Conservation (phyloP, 1,140 invertebrate species). For the Hypsibius dujardini region DNA sequence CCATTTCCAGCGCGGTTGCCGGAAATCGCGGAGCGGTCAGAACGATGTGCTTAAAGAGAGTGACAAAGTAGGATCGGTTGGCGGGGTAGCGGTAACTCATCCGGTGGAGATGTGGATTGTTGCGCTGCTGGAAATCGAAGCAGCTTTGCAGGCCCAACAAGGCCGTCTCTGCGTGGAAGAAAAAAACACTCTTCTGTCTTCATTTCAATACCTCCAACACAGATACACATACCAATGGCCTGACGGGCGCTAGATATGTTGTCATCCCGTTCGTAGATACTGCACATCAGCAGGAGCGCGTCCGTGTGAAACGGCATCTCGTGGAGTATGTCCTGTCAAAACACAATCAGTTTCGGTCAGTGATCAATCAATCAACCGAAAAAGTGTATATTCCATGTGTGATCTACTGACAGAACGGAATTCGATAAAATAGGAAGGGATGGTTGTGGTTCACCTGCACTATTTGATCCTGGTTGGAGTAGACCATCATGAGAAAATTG, state of each 20-base stretch:
- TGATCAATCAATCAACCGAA: no score
- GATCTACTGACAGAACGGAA: neutral
- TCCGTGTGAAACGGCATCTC: conserved; percentile 1
- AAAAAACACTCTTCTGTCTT: neutral
- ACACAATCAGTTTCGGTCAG: neutral
- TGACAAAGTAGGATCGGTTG: conserved; percentile 7
- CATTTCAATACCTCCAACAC: neutral
- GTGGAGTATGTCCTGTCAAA: conserved; percentile 1
- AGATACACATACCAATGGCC: neutral
- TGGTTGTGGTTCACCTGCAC: neutral
- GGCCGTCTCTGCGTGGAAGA: neutral
- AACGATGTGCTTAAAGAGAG: conserved; percentile 12
- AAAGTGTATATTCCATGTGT: neutral
- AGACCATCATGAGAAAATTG: conserved; percentile 8
- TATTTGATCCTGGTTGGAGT: conserved; percentile 8
- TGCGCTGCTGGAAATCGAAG: neutral
- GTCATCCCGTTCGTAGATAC: conserved; percentile 16
- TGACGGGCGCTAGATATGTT: conserved; percentile 11
- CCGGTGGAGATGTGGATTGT: conserved; percentile 5
- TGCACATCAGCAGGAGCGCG: conserved; percentile 7
- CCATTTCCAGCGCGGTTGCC: neutral
- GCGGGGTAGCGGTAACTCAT: conserved; percentile 1
- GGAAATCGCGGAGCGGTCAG: conserved; percentile 5
- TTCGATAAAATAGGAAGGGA: neutral
- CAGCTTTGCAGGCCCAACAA: neutral